Conservation (phyloP, 1,140 invertebrate species). For the Polypedilum pembai region DNA sequence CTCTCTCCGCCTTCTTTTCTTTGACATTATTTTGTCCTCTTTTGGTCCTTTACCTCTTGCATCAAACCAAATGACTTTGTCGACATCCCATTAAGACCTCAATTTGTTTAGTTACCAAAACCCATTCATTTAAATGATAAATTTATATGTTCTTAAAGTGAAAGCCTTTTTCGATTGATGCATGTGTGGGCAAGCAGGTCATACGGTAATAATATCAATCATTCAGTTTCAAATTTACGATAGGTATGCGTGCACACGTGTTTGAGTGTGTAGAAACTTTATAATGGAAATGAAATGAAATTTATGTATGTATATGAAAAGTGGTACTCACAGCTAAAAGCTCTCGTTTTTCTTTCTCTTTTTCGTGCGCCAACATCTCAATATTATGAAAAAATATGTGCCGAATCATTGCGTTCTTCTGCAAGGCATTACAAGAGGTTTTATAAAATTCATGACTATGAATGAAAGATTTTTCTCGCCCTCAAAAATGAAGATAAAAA, state of each 20-base stretch:
- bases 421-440: conserved; percentile 16
- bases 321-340: neutral
- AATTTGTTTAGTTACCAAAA: neutral
- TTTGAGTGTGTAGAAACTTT: conserved; percentile 1
- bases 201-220: neutral
- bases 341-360: neutral
- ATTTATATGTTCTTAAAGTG: neutral
- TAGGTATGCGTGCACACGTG: neutral
- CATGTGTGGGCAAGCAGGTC: neutral
- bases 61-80: neutral
- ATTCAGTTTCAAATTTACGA: neutral
- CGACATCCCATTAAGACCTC: conserved; percentile 9
- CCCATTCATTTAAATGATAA: conserved; percentile 10
- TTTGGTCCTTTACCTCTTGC: too few relatives aligned
- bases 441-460: conserved; percentile 19
- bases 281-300: conserved; percentile 5
- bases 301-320: neutral
- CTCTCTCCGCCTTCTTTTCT: too few relatives aligned
- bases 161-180: too few relatives aligned
- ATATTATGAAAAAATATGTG: neutral
- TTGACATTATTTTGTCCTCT: too few relatives aligned
- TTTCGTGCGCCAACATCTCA: conserved; percentile 4
- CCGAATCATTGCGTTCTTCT: conserved; percentile 1
- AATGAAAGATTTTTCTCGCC: neutral
- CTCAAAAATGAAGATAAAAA: neutral